These are phyloP conservation scores for Campylorhamphus procurvoides DNA, from an alignment of 2,113 vertebrate genomes.

Conservation along the genomic window DNA sequence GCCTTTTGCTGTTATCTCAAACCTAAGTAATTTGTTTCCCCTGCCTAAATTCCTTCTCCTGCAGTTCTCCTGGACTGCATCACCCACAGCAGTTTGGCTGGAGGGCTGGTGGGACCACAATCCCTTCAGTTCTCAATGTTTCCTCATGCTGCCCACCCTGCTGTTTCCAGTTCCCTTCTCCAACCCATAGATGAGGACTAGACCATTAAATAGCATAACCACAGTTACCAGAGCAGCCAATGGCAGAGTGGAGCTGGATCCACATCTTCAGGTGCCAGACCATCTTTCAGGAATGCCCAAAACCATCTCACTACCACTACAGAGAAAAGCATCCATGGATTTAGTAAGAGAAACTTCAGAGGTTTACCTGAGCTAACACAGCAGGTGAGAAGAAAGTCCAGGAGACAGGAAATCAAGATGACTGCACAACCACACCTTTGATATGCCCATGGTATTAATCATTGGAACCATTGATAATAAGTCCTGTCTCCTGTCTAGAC, in stretches of 20 bases:
- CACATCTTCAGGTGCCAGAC: neutral
- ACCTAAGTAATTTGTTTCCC: neutral
- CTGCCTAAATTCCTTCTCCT: neutral
- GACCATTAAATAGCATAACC: neutral
- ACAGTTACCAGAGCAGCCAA: neutral
- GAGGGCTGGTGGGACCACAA: neutral
- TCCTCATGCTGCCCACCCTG: neutral
- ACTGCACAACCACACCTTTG: neutral
- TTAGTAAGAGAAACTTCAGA: slow-evolving; percentile 21
- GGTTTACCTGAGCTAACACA: neutral
- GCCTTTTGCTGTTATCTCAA: neutral
- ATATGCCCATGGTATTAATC: slow-evolving; percentile 14
- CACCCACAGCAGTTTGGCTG: neutral
- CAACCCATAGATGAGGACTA: neutral
- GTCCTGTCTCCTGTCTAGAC: slow-evolving; percentile 47
- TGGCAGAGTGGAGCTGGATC: neutral
- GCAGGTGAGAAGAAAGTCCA: slow-evolving; percentile 1
- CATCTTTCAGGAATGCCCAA: neutral
- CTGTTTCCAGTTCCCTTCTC: neutral
- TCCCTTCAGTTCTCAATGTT: neutral
- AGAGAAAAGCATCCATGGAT: neutral
- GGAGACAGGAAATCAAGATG: slow-evolving; percentile 11
- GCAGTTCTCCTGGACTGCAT: neutral
- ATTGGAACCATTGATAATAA: neutral
- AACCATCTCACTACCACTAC: neutral